Base-by-base conservation (phyloP, 1,140 invertebrate genomes). In the Anthonomus grandis region DNA sequence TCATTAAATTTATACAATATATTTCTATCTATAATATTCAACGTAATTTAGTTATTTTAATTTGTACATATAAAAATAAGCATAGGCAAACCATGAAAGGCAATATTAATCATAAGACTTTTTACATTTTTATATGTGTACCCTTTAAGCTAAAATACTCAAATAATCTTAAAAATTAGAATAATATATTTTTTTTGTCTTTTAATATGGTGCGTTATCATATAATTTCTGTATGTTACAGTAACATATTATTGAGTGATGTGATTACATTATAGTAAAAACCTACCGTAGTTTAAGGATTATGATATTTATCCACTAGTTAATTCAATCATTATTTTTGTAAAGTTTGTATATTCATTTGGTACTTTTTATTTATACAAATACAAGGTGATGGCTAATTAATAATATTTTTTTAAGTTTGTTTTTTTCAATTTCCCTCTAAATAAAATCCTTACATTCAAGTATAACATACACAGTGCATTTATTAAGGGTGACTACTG, bases 341-440 rank as follows among this genome's bases (percentile, higher is more conserved):
- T 55, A 55, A 55, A 55, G 42, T 46, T 55, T 55, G 52, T 55
- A 55, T 55, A 55, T 55, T 55, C 52, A 12, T 55, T 46, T 55
- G 9, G 27, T 38, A 46, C 31, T 46, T 46, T 55, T 53, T 46
- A 46, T 55, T 37, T 55, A 55, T 53, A 21, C 39, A 46, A 55
- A 55, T 55, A 55, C 25, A 46, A 37, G 52, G 52, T 55, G 52
- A 55, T 55, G 52, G 52, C 19, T 37, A 55, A 19, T 42, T 42
- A 39, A n/a, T 17, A 2, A 4, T 42, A 8, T 31, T 8, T 31
- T 31, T 31, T 31, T n/a, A n/a, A n/a, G n/a, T n/a, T 45, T 45
- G 9, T 45, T 15, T 45, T n/a, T 8, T 8, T 31, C n/a, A 6
- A n/a, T 31, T 31, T 31, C 27, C 27, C 6, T 31, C n/a, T 31